A percentile compares a stretch with the other conserved stretches of the same genome.
These are phyloP conservation scores for Acrocephalus arundinaceus DNA, from an alignment of 2,113 vertebrate genomes.

Conservation along the genomic window DNA sequence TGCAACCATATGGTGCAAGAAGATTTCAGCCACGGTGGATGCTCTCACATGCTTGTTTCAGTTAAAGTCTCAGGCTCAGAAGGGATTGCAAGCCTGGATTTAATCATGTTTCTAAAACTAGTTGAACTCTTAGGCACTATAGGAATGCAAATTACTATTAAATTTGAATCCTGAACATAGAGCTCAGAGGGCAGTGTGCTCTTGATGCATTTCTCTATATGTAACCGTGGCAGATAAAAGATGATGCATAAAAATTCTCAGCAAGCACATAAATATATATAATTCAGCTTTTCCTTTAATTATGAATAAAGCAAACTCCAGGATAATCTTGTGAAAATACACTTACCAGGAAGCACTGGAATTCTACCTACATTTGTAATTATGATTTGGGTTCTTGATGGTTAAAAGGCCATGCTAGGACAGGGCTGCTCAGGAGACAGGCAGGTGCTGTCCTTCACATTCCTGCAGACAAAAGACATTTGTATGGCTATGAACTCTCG, in stretches of 20 bases:
- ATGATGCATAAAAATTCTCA: neutral
- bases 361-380: neutral
- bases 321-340: neutral
- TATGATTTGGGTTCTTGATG: neutral
- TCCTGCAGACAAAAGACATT: neutral
- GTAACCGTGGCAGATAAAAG: neutral
- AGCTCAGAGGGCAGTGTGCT: neutral
- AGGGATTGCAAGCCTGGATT: neutral
- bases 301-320: neutral
- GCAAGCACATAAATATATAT: neutral
- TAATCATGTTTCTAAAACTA: constrained; percentile 24
- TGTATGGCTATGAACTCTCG: neutral
- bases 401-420: neutral
- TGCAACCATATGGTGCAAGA: neutral
- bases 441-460: neutral
- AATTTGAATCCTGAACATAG: neutral
- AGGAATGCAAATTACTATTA: neutral
- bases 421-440: neutral
- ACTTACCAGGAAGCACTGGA: neutral
- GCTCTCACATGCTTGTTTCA: neutral
- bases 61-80: neutral
- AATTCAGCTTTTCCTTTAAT: neutral
- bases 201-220: neutral
- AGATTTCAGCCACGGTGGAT: neutral
- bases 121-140: neutral